Evolutionary conservation across 2,888 invertebrate species (phyloP), one percentile per base, ranked within the genome.

Genomic region (Himalopsyche tibetana): DNA sequence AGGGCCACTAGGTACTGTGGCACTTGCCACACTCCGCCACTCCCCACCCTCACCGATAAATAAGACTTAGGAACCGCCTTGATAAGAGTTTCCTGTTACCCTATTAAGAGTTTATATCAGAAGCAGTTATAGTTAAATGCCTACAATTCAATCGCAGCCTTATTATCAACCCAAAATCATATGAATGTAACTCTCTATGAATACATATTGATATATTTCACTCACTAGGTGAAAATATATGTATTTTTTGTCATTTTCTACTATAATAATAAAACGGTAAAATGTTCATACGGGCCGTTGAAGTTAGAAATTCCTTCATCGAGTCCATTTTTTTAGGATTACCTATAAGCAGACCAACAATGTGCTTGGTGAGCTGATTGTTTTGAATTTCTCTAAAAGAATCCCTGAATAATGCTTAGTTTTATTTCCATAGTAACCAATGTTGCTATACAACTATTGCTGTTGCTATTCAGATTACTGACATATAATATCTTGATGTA

Each of bases 241-340:
- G 8, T 55, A n/a, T 55, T 55, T 5, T 55, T 55, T 55, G 5
- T 5, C 5, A 17, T 17, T 2, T 55, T 55, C 5, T 12, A 55
- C 11, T 2, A 55, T 5, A 55, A 17, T 55, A n/a, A 12, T 12
- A 55, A 55, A 55, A 63, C 9, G 9, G 8, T n/a, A 55, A 6
- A 82, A 51, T 42, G 51, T 45, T 40, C 55, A 42, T 80, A 85
- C 85, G 51, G 51, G 85, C 81, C 4, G 85, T 85, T 17, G 85
- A 82, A 15, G 69, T 63, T 12, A 85, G 82, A 42, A 85, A 85
- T 55, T 85, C 85, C 38, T 85, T 85, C 15, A 63, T 81, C 8
- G 42, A 40, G 12, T 81, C 45, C 85, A 85, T 85, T n/a, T 85
- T 85, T 9, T 4, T 51, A 11, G 51, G 36, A n/a, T 82, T 82